Conservation (phyloP, 1,140 invertebrate genomes). For the Procambarus virginalis region DNA sequence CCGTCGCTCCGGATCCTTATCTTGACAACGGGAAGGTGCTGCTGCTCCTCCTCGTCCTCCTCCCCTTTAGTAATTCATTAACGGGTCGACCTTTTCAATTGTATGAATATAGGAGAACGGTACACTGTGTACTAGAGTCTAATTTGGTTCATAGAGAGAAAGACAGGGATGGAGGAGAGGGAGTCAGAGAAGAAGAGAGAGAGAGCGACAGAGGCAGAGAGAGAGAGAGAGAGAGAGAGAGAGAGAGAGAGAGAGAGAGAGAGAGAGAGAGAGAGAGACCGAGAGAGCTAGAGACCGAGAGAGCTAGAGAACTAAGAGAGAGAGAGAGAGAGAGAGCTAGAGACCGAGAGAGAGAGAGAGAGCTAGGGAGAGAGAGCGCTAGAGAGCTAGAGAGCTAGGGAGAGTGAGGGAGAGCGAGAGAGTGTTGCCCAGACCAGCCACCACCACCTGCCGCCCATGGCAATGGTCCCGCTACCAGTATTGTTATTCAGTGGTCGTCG, state of each 20-base stretch:
- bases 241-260: constrained; percentile 8
- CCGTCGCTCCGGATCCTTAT: not conserved
- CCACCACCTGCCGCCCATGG: not conserved
- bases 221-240: constrained; percentile 8
- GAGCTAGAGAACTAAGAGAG: not conserved
- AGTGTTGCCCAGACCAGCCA: not conserved
- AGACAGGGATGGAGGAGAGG: not conserved
- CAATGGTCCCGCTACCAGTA: not conserved
- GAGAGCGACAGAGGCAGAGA: not conserved
- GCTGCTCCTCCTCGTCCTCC: not conserved
- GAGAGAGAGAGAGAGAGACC: no score
- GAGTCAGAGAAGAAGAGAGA: not conserved
- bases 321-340: not conserved
- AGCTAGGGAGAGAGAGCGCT: not conserved
- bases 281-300: not conserved
- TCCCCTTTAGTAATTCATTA: no score
- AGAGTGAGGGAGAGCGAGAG: not conserved
- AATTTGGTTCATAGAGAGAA: not conserved
- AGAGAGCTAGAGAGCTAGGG: no score
- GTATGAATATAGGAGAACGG: no score
- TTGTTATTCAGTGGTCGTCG: not conserved
- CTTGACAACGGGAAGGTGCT: not conserved
- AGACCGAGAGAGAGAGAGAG: not conserved
- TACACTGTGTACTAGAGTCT: no score
- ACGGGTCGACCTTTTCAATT: no score